Evolutionary conservation across 2,888 invertebrate genomes (phyloP).

Genomic region (Cabera pusaria): DNA sequence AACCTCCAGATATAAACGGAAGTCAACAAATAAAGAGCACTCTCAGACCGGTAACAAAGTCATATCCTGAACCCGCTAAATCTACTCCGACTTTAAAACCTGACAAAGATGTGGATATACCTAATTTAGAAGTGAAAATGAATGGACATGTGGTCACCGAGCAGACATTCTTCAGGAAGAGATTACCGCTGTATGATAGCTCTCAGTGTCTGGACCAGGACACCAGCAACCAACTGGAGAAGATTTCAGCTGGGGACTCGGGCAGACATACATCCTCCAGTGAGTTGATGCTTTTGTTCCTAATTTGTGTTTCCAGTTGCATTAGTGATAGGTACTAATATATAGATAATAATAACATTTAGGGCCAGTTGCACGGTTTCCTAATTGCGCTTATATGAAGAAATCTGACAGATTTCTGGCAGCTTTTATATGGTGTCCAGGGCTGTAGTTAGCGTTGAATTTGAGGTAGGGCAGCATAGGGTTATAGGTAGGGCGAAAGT

Average conservation of each 20-base stretch:
- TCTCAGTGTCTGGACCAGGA: constrained; percentile 7
- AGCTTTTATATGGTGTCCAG: too few relatives aligned
- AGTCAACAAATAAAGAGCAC: constrained; percentile 3
- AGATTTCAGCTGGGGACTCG: constrained; percentile 45
- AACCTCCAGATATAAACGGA: constrained; percentile 4
- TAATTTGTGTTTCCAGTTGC: too few relatives aligned
- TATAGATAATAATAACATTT: too few relatives aligned
- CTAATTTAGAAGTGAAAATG: neutral
- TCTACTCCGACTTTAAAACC: neutral
- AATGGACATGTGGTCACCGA: constrained; percentile 30
- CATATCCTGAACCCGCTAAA: neutral
- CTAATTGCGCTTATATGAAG: too few relatives aligned
- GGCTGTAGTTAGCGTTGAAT: too few relatives aligned
- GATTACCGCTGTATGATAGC: constrained; percentile 40
- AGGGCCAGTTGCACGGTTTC: too few relatives aligned
- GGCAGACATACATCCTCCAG: constrained; percentile 54
- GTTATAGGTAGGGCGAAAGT: too few relatives aligned
- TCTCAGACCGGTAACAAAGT: neutral
- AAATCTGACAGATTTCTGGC: too few relatives aligned
- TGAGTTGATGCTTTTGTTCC: too few relatives aligned
- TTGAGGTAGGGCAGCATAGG: too few relatives aligned
- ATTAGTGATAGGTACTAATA: too few relatives aligned
- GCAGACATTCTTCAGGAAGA: constrained; percentile 51
- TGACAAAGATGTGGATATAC: constrained; percentile 1
- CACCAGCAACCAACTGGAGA: constrained; percentile 6